phyloP scores from a whole-genome alignment of 2,113 vertebrate genomes.

The Amphiprion percula region DNA sequence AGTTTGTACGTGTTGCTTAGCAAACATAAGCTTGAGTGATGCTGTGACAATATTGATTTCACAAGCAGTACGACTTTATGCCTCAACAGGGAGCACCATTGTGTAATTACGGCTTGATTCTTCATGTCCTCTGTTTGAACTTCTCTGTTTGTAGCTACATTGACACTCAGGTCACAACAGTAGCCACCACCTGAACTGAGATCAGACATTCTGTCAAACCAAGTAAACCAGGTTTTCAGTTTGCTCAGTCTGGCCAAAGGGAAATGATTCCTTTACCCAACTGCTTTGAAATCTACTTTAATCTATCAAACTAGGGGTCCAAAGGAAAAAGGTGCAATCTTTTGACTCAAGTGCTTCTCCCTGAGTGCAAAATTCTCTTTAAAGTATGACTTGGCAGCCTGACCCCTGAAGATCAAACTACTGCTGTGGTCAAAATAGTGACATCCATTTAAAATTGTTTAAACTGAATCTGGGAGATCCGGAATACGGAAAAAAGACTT shows the following conservation, averaged over 20 bases:
- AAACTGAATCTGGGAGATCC: constrained; percentile 63
- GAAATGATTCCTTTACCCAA: constrained; percentile 49
- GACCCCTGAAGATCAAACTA: constrained; percentile 63
- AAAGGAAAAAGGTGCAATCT: constrained; percentile 61
- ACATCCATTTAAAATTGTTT: constrained; percentile 67
- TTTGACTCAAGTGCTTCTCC: constrained; percentile 60
- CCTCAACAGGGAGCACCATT: not conserved
- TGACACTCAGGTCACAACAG: constrained; percentile 32
- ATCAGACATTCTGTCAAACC: constrained; percentile 61
- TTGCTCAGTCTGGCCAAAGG: constrained; percentile 45
- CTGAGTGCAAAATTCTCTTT: constrained; percentile 33
- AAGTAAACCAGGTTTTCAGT: constrained; percentile 50
- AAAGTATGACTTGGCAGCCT: constrained; percentile 60
- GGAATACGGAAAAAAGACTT: constrained; percentile 39
- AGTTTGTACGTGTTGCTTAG: too few relatives aligned
- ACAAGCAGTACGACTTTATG: not conserved
- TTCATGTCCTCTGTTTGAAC: constrained; percentile 35
- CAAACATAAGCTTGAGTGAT: not conserved
- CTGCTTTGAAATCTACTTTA: constrained; percentile 74
- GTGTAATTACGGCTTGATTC: constrained; percentile 6
- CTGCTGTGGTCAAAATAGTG: constrained; percentile 71
- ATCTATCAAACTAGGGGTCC: constrained; percentile 48
- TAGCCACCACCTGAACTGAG: constrained; percentile 37
- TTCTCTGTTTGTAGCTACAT: constrained; percentile 31
- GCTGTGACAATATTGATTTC: not conserved